Evolutionary conservation across 1,140 invertebrate species (phyloP).

Genomic region (Hylaeus anthracinus): DNA sequence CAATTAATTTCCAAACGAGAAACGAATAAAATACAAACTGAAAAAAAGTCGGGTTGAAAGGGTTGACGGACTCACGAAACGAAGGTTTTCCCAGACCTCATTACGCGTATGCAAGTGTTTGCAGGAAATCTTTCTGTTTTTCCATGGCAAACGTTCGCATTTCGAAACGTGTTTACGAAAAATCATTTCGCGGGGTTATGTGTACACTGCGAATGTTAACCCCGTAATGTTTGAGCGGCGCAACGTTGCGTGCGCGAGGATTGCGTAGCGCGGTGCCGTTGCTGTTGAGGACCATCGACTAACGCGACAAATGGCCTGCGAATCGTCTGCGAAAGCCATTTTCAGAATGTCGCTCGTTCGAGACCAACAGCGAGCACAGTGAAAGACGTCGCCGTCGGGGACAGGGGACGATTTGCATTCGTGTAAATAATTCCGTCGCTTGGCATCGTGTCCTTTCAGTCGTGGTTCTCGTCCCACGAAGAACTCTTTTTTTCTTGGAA

Average conservation of each 20-base stretch:
- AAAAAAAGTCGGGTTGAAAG: no score
- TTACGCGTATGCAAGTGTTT: no score
- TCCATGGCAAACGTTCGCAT: neutral
- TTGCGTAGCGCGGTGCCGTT: neutral
- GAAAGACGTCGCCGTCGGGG: neutral
- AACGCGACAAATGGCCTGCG: slow-evolving; percentile 22
- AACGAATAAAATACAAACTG: no score
- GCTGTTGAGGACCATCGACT: neutral
- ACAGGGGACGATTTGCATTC: slow-evolving; percentile 3
- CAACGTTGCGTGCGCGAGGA: no score
- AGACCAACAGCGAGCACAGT: no score
- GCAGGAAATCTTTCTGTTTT: neutral
- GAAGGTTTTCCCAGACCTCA: no score
- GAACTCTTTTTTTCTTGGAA: neutral
- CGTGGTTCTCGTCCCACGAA: neutral
- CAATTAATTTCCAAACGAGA: no score
- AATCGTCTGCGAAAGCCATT: slow-evolving; percentile 11
- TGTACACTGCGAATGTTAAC: slow-evolving; percentile 26
- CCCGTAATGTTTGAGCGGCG: slow-evolving; percentile 16
- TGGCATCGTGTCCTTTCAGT: neutral
- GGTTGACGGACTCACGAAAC: neutral
- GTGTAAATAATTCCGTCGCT: neutral
- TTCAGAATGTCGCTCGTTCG: neutral
- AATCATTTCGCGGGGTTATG: slow-evolving; percentile 17
- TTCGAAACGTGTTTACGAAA: slow-evolving; percentile 30